Percentiles rank a stretch among this genome's conserved stretches.
These are phyloP conservation scores for Papio anubis DNA, from an alignment of 2,113 vertebrate genomes.

Conservation along the genomic window DNA sequence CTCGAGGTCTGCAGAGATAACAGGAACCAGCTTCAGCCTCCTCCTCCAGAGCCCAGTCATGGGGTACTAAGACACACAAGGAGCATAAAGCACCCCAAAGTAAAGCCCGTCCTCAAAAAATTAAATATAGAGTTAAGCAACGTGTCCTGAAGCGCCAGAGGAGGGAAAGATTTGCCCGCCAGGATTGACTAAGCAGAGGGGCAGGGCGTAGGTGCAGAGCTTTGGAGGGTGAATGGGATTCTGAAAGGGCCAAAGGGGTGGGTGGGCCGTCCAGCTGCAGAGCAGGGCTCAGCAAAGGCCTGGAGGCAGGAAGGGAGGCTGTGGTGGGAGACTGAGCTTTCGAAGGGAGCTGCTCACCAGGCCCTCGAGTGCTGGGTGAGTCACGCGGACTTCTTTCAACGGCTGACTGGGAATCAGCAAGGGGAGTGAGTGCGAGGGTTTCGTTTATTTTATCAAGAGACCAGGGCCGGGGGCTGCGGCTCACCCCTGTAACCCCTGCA, in stretches of 20 bases:
- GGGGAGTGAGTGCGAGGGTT: neutral
- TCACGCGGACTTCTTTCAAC: neutral
- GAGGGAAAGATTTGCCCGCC: neutral
- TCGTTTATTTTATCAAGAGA: neutral
- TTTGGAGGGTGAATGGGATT: neutral
- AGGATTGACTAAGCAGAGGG: neutral
- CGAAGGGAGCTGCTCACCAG: neutral
- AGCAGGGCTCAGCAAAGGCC: neutral
- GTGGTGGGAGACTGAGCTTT: neutral
- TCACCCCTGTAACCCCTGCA: neutral
- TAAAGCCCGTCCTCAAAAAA: neutral
- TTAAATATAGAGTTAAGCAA: no score
- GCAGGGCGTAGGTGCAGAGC: fast-evolving
- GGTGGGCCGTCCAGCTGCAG: neutral
- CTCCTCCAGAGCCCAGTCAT: neutral
- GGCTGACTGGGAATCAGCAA: neutral
- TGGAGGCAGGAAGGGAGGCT: neutral
- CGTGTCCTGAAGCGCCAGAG: neutral
- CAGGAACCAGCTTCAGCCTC: neutral
- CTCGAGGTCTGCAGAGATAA: neutral
- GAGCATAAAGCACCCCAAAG: neutral
- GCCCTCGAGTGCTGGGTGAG: neutral
- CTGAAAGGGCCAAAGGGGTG: neutral
- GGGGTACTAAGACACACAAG: neutral
- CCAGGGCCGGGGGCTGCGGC: neutral